phyloP scores from a whole-genome alignment of 2,888 invertebrate genomes.

The Eupsilia transversa region DNA sequence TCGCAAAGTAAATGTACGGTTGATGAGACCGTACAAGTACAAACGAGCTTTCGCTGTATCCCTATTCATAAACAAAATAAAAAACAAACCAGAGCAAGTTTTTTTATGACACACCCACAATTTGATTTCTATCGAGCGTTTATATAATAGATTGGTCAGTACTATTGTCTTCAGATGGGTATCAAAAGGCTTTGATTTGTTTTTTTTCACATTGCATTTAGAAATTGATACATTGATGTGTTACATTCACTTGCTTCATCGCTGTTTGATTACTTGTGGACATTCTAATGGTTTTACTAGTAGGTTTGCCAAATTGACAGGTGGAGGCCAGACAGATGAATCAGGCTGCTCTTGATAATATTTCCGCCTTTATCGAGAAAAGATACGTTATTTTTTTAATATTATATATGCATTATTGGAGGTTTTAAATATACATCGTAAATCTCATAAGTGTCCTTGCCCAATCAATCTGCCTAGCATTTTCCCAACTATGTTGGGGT shows the following conservation, averaged over 20 bases:
- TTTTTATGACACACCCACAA: neutral
- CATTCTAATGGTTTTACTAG: conserved; percentile 46
- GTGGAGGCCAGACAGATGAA: neutral
- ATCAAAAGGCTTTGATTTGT: conserved; percentile 17
- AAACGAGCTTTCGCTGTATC: conserved; percentile 23
- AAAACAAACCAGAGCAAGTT: neutral
- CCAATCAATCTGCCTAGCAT: no score
- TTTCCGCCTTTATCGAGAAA: no score
- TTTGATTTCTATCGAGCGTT: conserved; percentile 26
- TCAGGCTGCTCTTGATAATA: no score
- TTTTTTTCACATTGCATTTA: conserved; percentile 32
- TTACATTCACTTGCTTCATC: conserved; percentile 16
- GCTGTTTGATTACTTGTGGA: conserved; percentile 33
- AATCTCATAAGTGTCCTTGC: no score
- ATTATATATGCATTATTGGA: no score
- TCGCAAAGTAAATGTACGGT: no score
- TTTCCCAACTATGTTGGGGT: no score
- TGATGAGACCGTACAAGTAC: no score
- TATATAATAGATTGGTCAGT: conserved; percentile 6
- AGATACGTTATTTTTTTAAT: no score
- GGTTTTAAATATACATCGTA: no score
- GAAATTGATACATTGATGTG: conserved; percentile 30
- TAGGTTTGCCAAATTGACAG: conserved; percentile 7
- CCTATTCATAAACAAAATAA: neutral
- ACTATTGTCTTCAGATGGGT: conserved; percentile 26